Evolutionary conservation across 2,888 invertebrate genomes (phyloP), one percentile per base, ranked within the genome.

Genomic region (Andrena dorsata): DNA sequence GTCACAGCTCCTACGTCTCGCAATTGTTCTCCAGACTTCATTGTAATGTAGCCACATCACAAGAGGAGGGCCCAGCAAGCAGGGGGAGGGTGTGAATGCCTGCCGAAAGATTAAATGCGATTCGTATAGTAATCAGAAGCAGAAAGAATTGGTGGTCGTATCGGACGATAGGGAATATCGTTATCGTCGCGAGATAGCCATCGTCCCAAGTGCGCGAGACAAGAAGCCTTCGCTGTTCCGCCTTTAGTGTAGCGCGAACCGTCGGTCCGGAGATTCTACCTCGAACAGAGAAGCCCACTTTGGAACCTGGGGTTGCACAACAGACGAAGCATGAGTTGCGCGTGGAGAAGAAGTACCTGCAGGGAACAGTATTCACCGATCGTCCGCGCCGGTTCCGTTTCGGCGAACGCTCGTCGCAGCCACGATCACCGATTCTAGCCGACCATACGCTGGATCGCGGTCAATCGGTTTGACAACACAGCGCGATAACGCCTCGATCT

Each of bases 151-250:
- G 63, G 20, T 68, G 26, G 51, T 61, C 74, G 60, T 69, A 74
- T 73, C 56, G 68, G n/a, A 6, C 56, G 87, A 87, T 87, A 86
- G 70, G 86, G 75, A 76, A 75, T 87, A 85, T 87, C 88, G 81
- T 88, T 88, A 88, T 88, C 88, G 70, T 13, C 2, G 13, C 3
- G 5, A 85, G 88, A 88, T 88, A 87, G 76, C 73, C 64, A 87
- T 88, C 86, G 61, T 28, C n/a, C 26, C 20, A 7, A 69, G 56
- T 56, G 72, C 70, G 26, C 66, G 41, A 32, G 53, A 66, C 71
- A 49, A 79, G 74, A 61, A 75, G 66, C 64, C 51, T 63, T 66
- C 61, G 41, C 28, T 41, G 32, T 70, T 49, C 64, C 47, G 28
- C 13, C 20, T 74, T 80, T 75, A 87, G 87, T 87, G 76, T 74